Evolutionary conservation across 2,888 invertebrate genomes (phyloP), one percentile per base, ranked within the genome.

Genomic region (Axea sp.): DNA sequence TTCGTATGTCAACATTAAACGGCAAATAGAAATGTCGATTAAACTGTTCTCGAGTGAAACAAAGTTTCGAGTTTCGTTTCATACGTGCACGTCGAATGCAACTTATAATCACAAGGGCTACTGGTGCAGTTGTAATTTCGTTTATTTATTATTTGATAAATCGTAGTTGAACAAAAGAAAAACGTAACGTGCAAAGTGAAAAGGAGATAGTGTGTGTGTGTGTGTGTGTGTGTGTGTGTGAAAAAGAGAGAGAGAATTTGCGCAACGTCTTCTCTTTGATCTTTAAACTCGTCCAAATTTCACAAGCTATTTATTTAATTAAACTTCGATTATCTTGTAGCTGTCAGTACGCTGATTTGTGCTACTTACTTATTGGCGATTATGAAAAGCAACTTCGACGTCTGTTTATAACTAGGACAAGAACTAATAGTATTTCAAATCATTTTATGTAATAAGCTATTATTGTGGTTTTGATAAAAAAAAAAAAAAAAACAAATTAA

Each of bases 51-150:
- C 37, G 45, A 43, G 64, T 37, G 41, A 33, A 64, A 43, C 64
- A 45, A 65, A 65, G 53, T 65, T 65, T 65, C 37, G 14, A 53
- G 43, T 53, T 53, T 64, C 64, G 28, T 53, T 65, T 31, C 17
- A 35, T 35, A 45, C 45, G 22, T 35, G 43, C 24, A 33, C 17
- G 22, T 35, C 31, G 22, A 65, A 33, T n/a, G 9, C 12, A 35
- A 49, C 22, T 47, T 31, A 41, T 62, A 51, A 62, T 15, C 15
- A 5, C 11, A 11, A 39, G 39, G 17, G 19, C 17, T 37, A 3
- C 14, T 1, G 8, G 4, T 9, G 19, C 19, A 2, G 22, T 8
- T 49, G 22, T 30, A 49, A 39, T 39, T 22, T 37, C 12, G 8
- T 19, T 62, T 49, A 35, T 17, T 31, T 57, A 60, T 37, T 26